These are phyloP conservation scores for Sinonovacula constricta DNA, from an alignment of 1,140 invertebrate species.

Conservation along the genomic window DNA sequence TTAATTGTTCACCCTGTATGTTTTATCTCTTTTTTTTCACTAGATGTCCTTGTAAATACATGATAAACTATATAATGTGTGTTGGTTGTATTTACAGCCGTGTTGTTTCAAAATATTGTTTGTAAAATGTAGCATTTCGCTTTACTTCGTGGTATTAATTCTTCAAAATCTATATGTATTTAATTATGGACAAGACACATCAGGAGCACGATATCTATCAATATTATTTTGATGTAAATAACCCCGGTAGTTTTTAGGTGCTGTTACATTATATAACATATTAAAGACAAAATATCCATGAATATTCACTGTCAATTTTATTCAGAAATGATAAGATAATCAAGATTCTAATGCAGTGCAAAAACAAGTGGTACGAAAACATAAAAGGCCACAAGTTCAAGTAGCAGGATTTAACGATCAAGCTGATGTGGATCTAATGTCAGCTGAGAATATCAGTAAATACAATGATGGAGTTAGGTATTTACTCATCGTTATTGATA, in stretches of 20 bases:
- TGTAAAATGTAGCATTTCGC: no score
- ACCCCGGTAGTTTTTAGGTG: slow-evolving; percentile 41
- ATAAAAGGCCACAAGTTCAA: slow-evolving; percentile 27
- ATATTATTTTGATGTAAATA: slow-evolving; percentile 40
- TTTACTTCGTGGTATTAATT: no score
- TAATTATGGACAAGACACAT: slow-evolving; percentile 26
- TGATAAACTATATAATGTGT: no score
- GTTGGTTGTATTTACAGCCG: no score
- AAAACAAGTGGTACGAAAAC: slow-evolving; percentile 29
- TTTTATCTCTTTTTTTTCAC: no score
- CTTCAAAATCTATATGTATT: no score
- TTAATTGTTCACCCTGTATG: no score
- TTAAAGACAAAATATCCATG: slow-evolving; percentile 30
- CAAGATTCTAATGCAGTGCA: slow-evolving; percentile 20
- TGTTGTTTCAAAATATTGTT: no score
- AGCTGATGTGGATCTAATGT: slow-evolving; percentile 30
- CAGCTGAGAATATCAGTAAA: slow-evolving; percentile 35
- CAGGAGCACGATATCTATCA: slow-evolving; percentile 15
- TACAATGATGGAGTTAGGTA: slow-evolving; percentile 30
- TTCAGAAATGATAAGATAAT: slow-evolving; percentile 40
- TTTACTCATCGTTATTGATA: slow-evolving; percentile 31
- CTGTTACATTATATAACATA: slow-evolving; percentile 8
- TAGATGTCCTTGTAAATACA: no score
- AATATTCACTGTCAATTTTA: slow-evolving; percentile 20
- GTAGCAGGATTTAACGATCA: slow-evolving; percentile 40